phyloP scores from a whole-genome alignment of 2,888 invertebrate species.

The Creontiades dilutus region DNA sequence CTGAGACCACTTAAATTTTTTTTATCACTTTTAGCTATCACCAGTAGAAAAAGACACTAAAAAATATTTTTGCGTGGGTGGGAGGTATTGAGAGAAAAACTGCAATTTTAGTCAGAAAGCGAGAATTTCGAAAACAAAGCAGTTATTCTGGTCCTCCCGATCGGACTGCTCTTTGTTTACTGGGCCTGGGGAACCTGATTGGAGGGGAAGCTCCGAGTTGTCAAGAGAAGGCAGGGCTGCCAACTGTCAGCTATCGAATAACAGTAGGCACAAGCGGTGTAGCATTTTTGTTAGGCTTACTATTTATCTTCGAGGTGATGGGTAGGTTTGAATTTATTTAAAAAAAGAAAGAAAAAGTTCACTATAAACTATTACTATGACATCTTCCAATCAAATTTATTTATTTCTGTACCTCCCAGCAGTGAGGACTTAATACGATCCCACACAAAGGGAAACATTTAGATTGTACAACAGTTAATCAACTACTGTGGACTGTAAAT shows the following conservation, averaged over 20 bases:
- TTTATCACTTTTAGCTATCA: constrained; percentile 5
- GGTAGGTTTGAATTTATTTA: no score
- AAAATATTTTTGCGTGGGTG: not conserved
- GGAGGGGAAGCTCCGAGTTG: constrained; percentile 11
- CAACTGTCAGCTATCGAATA: not conserved
- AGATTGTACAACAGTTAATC: no score
- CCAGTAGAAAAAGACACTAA: not conserved
- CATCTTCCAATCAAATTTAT: no score
- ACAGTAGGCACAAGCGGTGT: no score
- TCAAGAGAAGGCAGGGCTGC: constrained; percentile 42
- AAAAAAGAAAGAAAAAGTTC: no score
- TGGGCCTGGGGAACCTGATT: not conserved
- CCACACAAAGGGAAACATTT: no score
- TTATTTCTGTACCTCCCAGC: no score
- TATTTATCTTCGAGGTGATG: no score
- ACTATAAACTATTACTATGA: no score
- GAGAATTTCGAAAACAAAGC: not conserved
- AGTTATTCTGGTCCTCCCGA: constrained; percentile 62
- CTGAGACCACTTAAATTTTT: constrained; percentile 5
- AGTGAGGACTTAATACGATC: no score
- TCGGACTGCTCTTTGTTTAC: constrained; percentile 60
- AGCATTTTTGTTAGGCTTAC: no score
- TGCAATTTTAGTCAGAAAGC: not conserved
- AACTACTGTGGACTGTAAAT: no score
- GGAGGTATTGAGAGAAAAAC: not conserved